These are phyloP conservation scores for Rugalucina vietnamica DNA, from an alignment of 2,888 invertebrate species.

Conservation along the genomic window DNA sequence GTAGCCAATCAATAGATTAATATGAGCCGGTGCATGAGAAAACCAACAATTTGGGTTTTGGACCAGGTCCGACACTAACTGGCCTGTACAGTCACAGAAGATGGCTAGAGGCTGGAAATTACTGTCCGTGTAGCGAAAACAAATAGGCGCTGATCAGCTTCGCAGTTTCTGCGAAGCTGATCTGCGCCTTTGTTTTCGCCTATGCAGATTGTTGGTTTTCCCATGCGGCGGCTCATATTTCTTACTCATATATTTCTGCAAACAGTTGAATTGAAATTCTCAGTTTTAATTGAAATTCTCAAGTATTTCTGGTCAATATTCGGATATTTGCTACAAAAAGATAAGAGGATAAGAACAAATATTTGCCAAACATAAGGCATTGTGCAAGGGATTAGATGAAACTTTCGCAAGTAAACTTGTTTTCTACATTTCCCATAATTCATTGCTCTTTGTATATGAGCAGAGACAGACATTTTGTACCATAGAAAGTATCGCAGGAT, in stretches of 20 bases:
- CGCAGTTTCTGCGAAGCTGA: neutral
- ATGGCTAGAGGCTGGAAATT: neutral
- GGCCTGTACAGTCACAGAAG: neutral
- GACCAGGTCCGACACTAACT: neutral
- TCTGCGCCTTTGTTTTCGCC: neutral
- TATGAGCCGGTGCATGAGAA: too few relatives aligned
- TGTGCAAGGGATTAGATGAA: too few relatives aligned
- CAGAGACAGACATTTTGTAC: too few relatives aligned
- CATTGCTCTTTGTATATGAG: too few relatives aligned
- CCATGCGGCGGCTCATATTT: too few relatives aligned
- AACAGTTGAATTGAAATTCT: neutral
- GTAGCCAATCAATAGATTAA: too few relatives aligned
- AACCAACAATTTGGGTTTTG: too few relatives aligned
- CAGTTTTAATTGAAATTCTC: neutral
- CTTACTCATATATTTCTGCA: neutral
- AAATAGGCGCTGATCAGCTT: neutral
- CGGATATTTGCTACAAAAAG: neutral
- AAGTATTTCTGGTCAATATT: neutral
- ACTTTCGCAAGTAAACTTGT: too few relatives aligned
- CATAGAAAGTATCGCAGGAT: too few relatives aligned
- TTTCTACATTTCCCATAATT: too few relatives aligned
- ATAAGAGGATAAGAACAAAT: conserved; percentile 7
- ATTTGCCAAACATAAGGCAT: neutral
- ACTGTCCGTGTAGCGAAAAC: neutral
- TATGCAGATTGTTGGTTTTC: neutral